Percentiles rank a stretch among this genome's conserved stretches.
Evolutionary conservation across 2,797 vertebrate genomes (phyloP).

Genomic region (Sebastes wilsoni): DNA sequence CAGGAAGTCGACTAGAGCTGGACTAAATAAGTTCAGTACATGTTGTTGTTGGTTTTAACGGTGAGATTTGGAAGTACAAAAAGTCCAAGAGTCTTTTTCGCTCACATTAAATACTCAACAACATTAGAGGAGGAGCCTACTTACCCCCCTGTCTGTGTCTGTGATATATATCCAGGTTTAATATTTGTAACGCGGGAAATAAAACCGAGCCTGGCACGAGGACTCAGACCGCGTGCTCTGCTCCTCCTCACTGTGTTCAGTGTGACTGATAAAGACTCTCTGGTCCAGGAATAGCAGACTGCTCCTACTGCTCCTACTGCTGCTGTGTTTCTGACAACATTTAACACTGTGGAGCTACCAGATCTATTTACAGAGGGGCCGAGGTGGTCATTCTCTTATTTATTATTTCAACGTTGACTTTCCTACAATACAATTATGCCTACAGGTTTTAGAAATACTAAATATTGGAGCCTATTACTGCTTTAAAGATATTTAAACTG

Average conservation of each 20-base stretch:
- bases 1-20: not conserved
- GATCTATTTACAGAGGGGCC: conserved; percentile 7
- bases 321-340: conserved; percentile 13
- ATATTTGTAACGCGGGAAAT: conserved; percentile 1
- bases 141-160: conserved; percentile 29
- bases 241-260: not conserved
- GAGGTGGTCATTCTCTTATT: not conserved
- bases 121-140: conserved; percentile 15
- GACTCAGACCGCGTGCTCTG: not conserved
- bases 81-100: not conserved
- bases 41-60: not conserved
- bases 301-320: conserved; percentile 17
- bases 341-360: not conserved
- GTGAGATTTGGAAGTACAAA: not conserved
- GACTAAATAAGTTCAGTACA: not conserved
- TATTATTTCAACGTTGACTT: too few species aligned
- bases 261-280: not conserved
- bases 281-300: conserved; percentile 51
- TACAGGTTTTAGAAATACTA: too few species aligned
- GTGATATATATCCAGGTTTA: conserved; percentile 16
- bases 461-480: too few species aligned
- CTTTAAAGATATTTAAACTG: too few species aligned
- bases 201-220: not conserved
- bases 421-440: too few species aligned
- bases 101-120: not conserved